Conservation (phyloP, 1,140 invertebrate genomes). For the Hylyphantes graminicola region DNA sequence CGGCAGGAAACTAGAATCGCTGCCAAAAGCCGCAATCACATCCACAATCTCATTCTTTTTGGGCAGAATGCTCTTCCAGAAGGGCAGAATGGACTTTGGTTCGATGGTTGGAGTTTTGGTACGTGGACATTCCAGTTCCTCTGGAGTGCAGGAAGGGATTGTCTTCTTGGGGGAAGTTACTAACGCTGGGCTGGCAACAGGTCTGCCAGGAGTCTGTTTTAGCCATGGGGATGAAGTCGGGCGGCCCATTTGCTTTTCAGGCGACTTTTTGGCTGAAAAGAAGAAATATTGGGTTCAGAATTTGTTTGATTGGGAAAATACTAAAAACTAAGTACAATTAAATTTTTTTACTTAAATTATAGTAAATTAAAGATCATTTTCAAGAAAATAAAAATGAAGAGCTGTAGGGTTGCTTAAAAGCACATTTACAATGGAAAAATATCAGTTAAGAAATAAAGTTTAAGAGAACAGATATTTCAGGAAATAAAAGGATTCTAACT, state of each 20-base stretch:
- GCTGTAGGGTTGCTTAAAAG: too few species aligned
- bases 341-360: neutral
- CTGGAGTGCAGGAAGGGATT: neutral
- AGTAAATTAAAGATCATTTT: neutral
- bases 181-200: neutral
- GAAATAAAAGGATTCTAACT: too few species aligned
- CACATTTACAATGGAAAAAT: too few species aligned
- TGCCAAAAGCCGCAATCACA: conserved; percentile 49
- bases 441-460: too few species aligned
- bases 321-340: neutral
- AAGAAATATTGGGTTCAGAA: neutral
- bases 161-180: neutral
- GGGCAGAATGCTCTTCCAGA: conserved; percentile 28
- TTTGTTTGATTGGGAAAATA: neutral
- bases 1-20: conserved; percentile 49
- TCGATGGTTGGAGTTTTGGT: neutral
- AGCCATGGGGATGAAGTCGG: conserved; percentile 16
- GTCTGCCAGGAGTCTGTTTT: conserved; percentile 19
- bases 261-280: conserved; percentile 51
- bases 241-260: conserved; percentile 31
- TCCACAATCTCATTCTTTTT: conserved; percentile 56
- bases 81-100: neutral
- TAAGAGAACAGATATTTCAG: too few species aligned
- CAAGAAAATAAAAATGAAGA: neutral
- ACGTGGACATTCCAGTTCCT: neutral